Base-by-base conservation (phyloP, 2,888 invertebrate genomes). In the Gasteruption jaculator region DNA sequence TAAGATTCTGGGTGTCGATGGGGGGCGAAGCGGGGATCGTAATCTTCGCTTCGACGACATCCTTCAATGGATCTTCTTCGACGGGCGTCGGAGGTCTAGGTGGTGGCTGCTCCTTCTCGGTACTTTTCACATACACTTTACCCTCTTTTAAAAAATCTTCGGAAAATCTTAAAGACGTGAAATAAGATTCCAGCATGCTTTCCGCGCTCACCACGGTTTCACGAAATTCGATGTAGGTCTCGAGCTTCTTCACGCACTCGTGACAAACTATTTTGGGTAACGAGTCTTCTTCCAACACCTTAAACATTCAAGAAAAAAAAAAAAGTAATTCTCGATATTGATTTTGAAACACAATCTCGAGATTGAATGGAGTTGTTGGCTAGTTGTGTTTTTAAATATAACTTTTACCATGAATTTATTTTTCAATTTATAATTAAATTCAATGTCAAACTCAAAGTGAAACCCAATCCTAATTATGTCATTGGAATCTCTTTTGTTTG, bases 241-340 rank as follows among this genome's bases (percentile, higher is more conserved):
- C 83, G 43, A 84, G 60, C 52, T 78, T 78, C 52, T 77, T 76
- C 25, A 81, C 68, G 57, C 84, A 84, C 45, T 77, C 76, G 8
- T 75, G 74, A 59, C 84, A 84, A 10, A 84, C 74, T 15, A 81
- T 80, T 72, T 84, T 84, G 30, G 84, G 84, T 47, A 84, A 65
- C 20, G 79, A 80, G 65, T 84, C 84, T 54, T 80, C 78, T 62
- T 83, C 82, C 49, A 77, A 75, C 10, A 84, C 76, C 82, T 83
- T 39, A 61, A 71, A 50, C 29, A 36, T 20, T 29, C 16, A 29
- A 40, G 14, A 4, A 41, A 34, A 38, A 50, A 33, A 25, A 27
- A 22, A 5, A 30, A 38, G 18, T 29, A 10, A 16, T 37, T 30
- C 14, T 35, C 19, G 6, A 29, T 6, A 19, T 11, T 38, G 31